A percentile compares a stretch with the other conserved stretches of the same genome.
phyloP scores from a whole-genome alignment of 1,140 invertebrate genomes.

The Diploscapter pachys region DNA sequence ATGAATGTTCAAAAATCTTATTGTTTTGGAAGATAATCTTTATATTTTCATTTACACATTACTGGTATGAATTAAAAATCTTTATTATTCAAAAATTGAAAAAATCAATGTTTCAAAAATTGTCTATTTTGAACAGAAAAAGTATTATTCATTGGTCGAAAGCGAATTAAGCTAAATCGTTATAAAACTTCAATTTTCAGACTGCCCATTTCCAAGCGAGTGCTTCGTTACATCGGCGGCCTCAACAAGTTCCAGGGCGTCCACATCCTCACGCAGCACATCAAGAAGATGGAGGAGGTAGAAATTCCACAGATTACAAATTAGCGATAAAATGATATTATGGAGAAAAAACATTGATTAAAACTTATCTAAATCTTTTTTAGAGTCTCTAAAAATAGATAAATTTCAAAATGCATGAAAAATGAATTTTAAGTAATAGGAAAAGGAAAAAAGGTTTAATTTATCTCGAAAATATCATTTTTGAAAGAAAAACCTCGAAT shows the following conservation, averaged over 20 bases:
- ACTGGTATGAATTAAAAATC: too few species aligned
- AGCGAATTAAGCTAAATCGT: not conserved
- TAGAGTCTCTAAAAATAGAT: not conserved
- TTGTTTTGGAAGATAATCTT: not conserved
- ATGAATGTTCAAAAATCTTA: too few species aligned
- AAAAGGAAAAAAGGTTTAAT: too few species aligned
- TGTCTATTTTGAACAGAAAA: not conserved
- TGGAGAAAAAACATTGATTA: too few species aligned
- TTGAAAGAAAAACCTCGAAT: not conserved
- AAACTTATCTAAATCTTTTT: conserved; percentile 1
- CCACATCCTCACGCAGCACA: conserved; percentile 60
- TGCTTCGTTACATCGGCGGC: conserved; percentile 68
- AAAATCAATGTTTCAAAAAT: too few species aligned
- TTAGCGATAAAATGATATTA: too few species aligned
- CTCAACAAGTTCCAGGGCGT: conserved; percentile 64
- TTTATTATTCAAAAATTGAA: too few species aligned
- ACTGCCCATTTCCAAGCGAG: conserved; percentile 80
- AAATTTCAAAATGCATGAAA: not conserved
- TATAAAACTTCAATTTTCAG: not conserved
- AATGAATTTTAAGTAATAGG: too few species aligned
- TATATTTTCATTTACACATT: too few species aligned
- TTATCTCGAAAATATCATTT: too few species aligned
- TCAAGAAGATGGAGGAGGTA: conserved; percentile 64
- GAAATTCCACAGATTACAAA: not conserved
- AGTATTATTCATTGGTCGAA: conserved; percentile 3